A percentile compares a stretch with the other conserved stretches of the same genome.
Conservation (phyloP, 2,888 invertebrate species). For the Eutolmus rufibarbis region DNA sequence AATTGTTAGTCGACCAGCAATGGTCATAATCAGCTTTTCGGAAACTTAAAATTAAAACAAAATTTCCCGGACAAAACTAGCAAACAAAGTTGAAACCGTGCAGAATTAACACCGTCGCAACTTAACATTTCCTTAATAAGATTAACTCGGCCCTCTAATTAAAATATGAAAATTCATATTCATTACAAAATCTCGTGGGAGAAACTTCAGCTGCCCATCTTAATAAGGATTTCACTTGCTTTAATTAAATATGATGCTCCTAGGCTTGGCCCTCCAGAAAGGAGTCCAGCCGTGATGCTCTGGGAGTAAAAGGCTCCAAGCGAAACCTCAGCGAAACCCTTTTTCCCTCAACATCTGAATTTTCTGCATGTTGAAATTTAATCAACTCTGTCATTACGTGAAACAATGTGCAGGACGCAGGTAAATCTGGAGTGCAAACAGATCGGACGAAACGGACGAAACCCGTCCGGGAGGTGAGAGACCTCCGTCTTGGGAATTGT, state of each 20-base stretch:
- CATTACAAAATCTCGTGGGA: constrained; percentile 37
- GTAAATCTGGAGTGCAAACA: not conserved
- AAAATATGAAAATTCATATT: constrained; percentile 39
- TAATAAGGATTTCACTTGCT: constrained; percentile 39
- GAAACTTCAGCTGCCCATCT: constrained; percentile 38
- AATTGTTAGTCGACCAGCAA: not conserved
- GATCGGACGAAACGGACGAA: not conserved
- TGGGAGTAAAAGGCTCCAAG: not conserved
- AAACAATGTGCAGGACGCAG: not conserved
- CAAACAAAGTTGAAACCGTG: not conserved
- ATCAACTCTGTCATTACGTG: constrained; percentile 24
- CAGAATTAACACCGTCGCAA: not conserved
- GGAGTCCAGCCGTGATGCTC: not conserved
- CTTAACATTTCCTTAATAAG: constrained; percentile 29
- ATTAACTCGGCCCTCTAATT: constrained; percentile 28
- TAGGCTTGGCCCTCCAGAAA: constrained; percentile 1
- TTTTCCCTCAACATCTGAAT: constrained; percentile 1
- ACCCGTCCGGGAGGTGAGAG: not conserved
- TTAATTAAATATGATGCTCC: constrained; percentile 36
- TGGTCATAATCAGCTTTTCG: not conserved
- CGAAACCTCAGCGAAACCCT: constrained; percentile 19
- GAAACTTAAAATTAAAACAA: not conserved
- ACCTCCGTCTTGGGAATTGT: not conserved
- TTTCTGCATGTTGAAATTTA: constrained; percentile 24
- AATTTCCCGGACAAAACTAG: not conserved